A percentile compares a stretch with the other conserved stretches of the same genome.
Conservation (phyloP, 2,888 invertebrate genomes). For the Pristionchus arcanus region DNA sequence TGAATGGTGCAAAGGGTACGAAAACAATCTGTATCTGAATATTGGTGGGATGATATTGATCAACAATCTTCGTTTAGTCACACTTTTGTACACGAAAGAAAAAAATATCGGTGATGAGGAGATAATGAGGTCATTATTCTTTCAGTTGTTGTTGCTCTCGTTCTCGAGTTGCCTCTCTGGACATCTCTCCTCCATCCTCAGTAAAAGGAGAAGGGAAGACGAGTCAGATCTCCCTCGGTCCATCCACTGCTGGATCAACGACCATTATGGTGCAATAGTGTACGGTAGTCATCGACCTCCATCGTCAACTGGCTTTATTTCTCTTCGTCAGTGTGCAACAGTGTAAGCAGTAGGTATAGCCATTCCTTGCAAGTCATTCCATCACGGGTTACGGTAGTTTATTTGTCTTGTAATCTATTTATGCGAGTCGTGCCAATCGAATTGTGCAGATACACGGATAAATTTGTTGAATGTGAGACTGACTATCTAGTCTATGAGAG, state of each 20-base stretch:
- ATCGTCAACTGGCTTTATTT: conserved; percentile 5
- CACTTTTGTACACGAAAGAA: not conserved
- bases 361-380: conserved; percentile 20
- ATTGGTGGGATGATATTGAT: not conserved
- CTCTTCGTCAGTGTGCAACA: conserved; percentile 17
- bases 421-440: conserved; percentile 9
- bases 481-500: not conserved
- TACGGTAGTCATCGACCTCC: not conserved
- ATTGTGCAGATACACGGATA: conserved; percentile 6
- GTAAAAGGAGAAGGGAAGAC: not conserved
- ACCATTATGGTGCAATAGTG: conserved; percentile 39
- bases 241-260: not conserved
- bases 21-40: too few species aligned
- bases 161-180: not conserved
- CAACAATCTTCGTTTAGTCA: not conserved
- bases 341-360: not conserved
- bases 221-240: not conserved
- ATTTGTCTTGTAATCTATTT: not conserved
- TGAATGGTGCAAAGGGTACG: not conserved
- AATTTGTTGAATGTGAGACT: not conserved
- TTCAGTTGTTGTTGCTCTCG: not conserved
- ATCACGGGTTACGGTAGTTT: not conserved
- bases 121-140: not conserved
- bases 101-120: not conserved
- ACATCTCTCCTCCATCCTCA: not conserved